Evolutionary conservation across 2,113 vertebrate species (phyloP).

Genomic region (Neogobius melanostomus): DNA sequence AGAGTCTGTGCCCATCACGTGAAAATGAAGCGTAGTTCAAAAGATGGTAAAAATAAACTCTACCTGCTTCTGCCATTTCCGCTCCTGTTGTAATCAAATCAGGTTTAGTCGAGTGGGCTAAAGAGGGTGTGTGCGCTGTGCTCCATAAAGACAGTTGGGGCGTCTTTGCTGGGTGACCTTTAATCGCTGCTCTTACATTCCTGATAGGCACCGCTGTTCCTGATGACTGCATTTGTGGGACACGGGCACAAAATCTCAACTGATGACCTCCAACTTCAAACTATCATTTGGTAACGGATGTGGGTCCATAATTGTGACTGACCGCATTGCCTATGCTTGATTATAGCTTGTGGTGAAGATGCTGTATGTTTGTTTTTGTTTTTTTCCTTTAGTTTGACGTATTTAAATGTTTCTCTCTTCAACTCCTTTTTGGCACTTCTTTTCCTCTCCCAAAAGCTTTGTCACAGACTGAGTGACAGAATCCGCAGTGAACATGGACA

Average conservation of each 20-base stretch:
- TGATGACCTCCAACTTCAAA: constrained; percentile 15
- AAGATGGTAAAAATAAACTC: constrained; percentile 62
- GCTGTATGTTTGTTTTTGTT: constrained; percentile 15
- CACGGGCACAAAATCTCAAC: constrained; percentile 11
- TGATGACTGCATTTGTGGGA: constrained; percentile 27
- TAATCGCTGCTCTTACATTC: constrained; percentile 47
- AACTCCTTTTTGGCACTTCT: not conserved
- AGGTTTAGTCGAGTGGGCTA: constrained; percentile 38
- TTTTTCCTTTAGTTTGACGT: constrained; percentile 3
- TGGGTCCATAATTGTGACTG: constrained; percentile 13
- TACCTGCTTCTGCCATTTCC: constrained; percentile 67
- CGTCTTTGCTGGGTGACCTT: constrained; percentile 18
- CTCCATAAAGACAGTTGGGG: constrained; percentile 43
- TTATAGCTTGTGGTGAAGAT: constrained; percentile 15
- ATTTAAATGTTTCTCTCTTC: constrained; percentile 12
- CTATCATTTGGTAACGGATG: constrained; percentile 24
- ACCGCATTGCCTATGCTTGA: not conserved
- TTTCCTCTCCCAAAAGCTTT: not conserved
- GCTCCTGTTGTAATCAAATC: constrained; percentile 66
- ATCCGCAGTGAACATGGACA: constrained; percentile 4
- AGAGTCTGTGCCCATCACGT: constrained; percentile 25
- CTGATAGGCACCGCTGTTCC: constrained; percentile 34
- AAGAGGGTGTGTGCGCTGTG: constrained; percentile 38
- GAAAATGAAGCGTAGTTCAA: constrained; percentile 64
- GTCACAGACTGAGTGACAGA: constrained; percentile 4